Evolutionary conservation across 2,113 vertebrate genomes (phyloP).

Genomic region (Psittacus erithacus): DNA sequence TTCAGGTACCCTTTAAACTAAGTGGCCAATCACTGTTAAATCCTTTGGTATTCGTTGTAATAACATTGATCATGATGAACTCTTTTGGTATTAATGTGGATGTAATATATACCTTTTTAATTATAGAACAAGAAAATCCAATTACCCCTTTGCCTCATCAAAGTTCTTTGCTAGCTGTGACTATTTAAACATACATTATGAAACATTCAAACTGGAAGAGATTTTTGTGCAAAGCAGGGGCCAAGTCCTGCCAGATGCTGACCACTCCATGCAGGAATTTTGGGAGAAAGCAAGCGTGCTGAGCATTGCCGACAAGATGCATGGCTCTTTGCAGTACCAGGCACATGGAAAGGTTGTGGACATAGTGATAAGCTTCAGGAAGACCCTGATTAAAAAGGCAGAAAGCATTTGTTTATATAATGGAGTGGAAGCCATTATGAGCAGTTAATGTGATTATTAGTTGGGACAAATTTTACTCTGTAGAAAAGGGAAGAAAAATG

Average conservation of each 20-base stretch:
- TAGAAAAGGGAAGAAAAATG: fast-evolving
- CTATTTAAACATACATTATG: constrained; percentile 70
- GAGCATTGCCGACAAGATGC: not conserved
- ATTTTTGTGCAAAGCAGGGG: not conserved
- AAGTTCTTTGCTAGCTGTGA: constrained; percentile 47
- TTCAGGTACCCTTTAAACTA: constrained; percentile 73
- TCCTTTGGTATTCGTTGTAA: constrained; percentile 73
- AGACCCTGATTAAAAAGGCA: not conserved
- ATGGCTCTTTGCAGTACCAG: not conserved
- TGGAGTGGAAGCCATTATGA: not conserved
- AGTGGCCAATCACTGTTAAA: constrained; percentile 69
- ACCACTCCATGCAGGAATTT: not conserved
- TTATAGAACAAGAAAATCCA: constrained; percentile 77
- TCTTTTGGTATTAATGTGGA: constrained; percentile 72
- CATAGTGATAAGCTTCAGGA: not conserved
- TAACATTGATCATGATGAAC: constrained; percentile 72
- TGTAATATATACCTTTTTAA: constrained; percentile 75
- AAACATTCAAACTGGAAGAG: constrained; percentile 39
- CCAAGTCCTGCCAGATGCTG: not conserved
- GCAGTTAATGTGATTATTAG: not conserved
- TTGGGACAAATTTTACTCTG: not conserved
- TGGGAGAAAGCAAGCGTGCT: fast-evolving
- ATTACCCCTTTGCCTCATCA: constrained; percentile 75
- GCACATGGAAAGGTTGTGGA: not conserved
- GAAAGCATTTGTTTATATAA: not conserved